phyloP scores from a whole-genome alignment of 2,888 invertebrate species.

The Neuroscelio doddi region DNA sequence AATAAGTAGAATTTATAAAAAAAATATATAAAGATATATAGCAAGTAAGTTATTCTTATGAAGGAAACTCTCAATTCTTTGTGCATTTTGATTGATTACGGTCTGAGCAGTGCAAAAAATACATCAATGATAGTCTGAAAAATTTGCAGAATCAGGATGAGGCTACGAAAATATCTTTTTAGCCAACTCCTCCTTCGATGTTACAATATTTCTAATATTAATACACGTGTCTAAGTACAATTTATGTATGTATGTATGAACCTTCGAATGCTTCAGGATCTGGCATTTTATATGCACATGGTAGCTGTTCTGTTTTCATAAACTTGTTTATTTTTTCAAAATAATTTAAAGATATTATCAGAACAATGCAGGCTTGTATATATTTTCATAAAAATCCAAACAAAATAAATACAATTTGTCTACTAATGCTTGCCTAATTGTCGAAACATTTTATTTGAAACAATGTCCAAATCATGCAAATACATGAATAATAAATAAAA shows the following conservation, averaged over 20 bases:
- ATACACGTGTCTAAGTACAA: too few relatives aligned
- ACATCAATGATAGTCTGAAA: conserved; percentile 17
- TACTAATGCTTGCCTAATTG: not conserved
- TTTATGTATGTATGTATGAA: too few relatives aligned
- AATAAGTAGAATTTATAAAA: too few relatives aligned
- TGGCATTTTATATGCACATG: too few relatives aligned
- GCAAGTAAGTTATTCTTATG: conserved; percentile 1
- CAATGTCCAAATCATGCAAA: conserved; percentile 22
- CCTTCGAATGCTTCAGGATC: too few relatives aligned
- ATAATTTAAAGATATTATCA: too few relatives aligned
- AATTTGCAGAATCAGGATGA: conserved; percentile 16
- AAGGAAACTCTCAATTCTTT: conserved; percentile 3
- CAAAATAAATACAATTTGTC: too few relatives aligned
- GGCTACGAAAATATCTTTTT: conserved; percentile 8
- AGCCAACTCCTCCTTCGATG: conserved; percentile 7
- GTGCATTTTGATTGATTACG: conserved; percentile 24
- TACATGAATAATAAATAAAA: conserved; percentile 18
- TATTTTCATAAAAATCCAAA: too few relatives aligned
- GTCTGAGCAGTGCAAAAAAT: conserved; percentile 22
- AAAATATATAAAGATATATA: conserved; percentile 2
- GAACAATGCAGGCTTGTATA: too few relatives aligned
- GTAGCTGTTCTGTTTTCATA: too few relatives aligned
- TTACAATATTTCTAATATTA: not conserved
- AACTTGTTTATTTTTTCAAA: too few relatives aligned
- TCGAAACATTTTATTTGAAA: conserved; percentile 7